Evolutionary conservation across 2,797 vertebrate genomes (phyloP), one percentile per base, ranked within the genome.

Genomic region (Alca torda): DNA sequence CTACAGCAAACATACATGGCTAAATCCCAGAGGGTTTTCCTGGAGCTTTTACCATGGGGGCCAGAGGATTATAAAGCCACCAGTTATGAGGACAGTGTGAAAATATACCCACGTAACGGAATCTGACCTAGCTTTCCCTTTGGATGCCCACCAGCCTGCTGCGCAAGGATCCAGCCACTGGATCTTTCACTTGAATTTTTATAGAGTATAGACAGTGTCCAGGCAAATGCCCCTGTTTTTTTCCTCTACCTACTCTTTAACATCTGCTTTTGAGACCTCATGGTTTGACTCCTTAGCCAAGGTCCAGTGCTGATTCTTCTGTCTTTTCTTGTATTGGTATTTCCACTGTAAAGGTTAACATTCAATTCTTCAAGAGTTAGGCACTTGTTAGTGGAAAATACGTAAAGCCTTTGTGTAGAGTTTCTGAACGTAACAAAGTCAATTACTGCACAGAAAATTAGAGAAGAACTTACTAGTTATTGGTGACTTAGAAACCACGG

Each of bases 11-110:
- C 0, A 4, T 59, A 90, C 0, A 1, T 81, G 87, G 81, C 73
- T 91, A 56, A 89, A 91, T 86, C 91, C 90, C 92, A 90, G 54
- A 84, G 89, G 90, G 76, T 57, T 86, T 95, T 78, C 76, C 92
- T 85, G 48, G 43, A 78, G 57, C 61, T 91, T 81, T 94, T 54
- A 56, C 25, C 37, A 86, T 31, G 61, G 87, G 95, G 65, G 74
- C 73, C 84, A 84, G 73, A 64, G 76, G 78, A 94, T 95, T 91
- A 87, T 51, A 94, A 85, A 87, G 63, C 21, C 51, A 83, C 39
- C 43, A 81, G 72, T 89, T 94, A 89, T 30, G 50, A 89, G 65
- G 39, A 60, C 65, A 81, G 84, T 73, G 78, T 76, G 82, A 92
- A 93, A 94, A 78, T 69, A 95, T 48, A 61, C 16, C 57, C 39